Evolutionary conservation across 2,113 vertebrate genomes (phyloP), one percentile per base, ranked within the genome.

Genomic region (Butorides virescens): DNA sequence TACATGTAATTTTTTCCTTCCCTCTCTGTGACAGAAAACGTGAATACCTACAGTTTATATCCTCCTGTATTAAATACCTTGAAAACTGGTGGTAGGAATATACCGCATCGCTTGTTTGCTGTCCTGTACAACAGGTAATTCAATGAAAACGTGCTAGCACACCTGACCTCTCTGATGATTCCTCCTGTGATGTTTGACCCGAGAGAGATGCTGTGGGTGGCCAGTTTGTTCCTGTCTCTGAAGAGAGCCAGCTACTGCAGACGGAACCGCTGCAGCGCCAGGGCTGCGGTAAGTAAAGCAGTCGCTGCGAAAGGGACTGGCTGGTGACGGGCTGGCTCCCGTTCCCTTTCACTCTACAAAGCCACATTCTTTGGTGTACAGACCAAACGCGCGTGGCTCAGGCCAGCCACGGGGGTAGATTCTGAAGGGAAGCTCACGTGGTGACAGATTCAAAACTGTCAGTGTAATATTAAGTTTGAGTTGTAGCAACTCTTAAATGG

Each of bases 361-460:
- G 55, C 8, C 3, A 1, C 0, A 10, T 15, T 66, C 61, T 56
- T 22, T 37, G 44, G 11, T 10, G 13, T 22, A 9, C 44, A 37
- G 50, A 25, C 27, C 11, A 46, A 65, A 27, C 47, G 53, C 59
- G 1, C 4, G 10, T 29, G 18, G 47, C 11, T 70, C 29, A 62
- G 50, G 34, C 16, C 39, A 61, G n/a, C 63, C 36, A 5, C 9
- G 3, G 3, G 1, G 22, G 32, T 14, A 5, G 42, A 19, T 42
- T 44, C 53, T 10, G 25, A 10, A 44, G 10, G 21, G 29, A 58
- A 20, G 18, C 12, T 5, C 34, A 18, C 0, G 0, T 21, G 39
- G 22, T 8, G 13, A 47, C 1, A 20, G 58, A 42, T 9, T 30
- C 39, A 15, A 26, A 37, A 47, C 42, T 26, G 36, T 25, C 65